These are phyloP conservation scores for Diorhabda carinulata DNA, from an alignment of 1,140 invertebrate species.

Conservation along the genomic window DNA sequence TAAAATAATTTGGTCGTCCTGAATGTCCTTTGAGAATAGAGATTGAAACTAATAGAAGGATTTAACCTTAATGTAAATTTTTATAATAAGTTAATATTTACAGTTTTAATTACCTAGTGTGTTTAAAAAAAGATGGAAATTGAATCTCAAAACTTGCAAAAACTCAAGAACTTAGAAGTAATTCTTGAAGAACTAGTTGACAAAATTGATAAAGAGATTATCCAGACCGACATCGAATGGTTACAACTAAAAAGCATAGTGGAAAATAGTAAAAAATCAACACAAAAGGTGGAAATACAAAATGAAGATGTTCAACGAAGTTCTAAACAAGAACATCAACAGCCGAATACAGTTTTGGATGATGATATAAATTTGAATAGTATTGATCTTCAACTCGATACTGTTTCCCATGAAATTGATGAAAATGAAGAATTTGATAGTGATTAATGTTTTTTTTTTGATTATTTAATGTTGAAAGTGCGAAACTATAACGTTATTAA, in stretches of 20 bases:
- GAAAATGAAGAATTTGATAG: slow-evolving; percentile 18
- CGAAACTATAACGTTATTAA: no score
- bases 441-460: slow-evolving; percentile 6
- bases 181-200: slow-evolving; percentile 20
- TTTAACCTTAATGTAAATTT: no score
- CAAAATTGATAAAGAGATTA: slow-evolving; percentile 28
- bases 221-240: slow-evolving; percentile 27
- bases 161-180: slow-evolving; percentile 22
- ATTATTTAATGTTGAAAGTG: neutral
- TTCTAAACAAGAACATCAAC: neutral
- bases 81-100: no score
- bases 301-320: neutral
- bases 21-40: no score
- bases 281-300: neutral
- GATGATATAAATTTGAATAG: neutral
- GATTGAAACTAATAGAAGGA: no score
- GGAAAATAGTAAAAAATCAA: neutral
- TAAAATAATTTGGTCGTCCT: no score
- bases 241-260: slow-evolving; percentile 23
- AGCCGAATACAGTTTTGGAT: neutral
- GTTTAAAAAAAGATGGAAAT: no score
- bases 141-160: neutral
- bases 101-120: no score
- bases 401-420: neutral
- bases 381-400: neutral